Conservation (phyloP, 1,140 invertebrate species). For the Drosophila lacertosa region DNA sequence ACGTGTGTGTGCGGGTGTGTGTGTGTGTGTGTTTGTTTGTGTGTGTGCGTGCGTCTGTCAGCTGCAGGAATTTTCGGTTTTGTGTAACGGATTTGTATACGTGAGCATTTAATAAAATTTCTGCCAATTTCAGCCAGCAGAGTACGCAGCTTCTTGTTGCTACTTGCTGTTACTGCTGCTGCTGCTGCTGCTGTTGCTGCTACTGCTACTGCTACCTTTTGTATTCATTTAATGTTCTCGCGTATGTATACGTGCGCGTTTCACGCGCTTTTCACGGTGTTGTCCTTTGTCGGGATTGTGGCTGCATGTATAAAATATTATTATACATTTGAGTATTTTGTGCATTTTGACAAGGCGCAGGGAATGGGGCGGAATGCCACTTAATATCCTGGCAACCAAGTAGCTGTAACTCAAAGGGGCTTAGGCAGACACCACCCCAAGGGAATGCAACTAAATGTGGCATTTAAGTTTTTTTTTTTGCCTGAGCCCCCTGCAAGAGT, state of each 20-base stretch:
- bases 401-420: conserved; percentile 18
- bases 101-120: conserved; percentile 82
- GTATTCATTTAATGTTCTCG: conserved; percentile 63
- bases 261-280: conserved; percentile 7
- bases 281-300: conserved; percentile 29
- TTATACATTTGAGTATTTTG: conserved; percentile 32
- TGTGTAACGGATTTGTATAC: conserved; percentile 80
- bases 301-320: conserved; percentile 34
- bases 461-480: neutral
- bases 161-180: neutral
- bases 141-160: conserved; percentile 19
- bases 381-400: conserved; percentile 31
- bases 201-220: conserved; percentile 33
- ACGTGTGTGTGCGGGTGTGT: neutral
- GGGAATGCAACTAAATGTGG: neutral
- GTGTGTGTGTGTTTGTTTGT: conserved; percentile 6
- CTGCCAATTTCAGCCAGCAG: conserved; percentile 66
- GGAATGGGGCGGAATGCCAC: conserved; percentile 9
- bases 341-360: conserved; percentile 25
- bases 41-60: conserved; percentile 54
- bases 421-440: conserved; percentile 15
- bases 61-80: conserved; percentile 77
- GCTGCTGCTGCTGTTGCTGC: neutral
- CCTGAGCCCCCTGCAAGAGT: conserved; percentile 24
- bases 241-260: conserved; percentile 42